Evolutionary conservation across 2,797 vertebrate species (phyloP).

Genomic region (Sebastes vulpes): DNA sequence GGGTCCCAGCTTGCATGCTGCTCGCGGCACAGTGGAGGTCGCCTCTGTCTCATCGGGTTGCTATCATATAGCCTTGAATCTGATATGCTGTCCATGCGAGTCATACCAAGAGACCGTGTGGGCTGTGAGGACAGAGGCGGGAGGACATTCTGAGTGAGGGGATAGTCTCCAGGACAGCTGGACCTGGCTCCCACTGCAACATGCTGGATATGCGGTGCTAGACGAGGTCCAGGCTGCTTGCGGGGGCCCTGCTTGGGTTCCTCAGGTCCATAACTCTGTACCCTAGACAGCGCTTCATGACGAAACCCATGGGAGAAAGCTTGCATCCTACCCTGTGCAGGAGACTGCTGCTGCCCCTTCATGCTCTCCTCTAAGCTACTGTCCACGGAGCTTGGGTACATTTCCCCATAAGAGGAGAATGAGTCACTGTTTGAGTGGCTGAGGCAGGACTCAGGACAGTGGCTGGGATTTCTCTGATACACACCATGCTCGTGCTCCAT

Average conservation of each 20-base stretch:
- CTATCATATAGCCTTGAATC: constrained; percentile 97
- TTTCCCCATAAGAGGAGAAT: constrained; percentile 95
- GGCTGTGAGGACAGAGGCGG: constrained; percentile 90
- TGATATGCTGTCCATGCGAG: constrained; percentile 98
- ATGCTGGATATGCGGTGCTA: constrained; percentile 92
- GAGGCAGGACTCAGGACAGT: constrained; percentile 93
- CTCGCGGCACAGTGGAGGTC: constrained; percentile 97
- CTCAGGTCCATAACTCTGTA: constrained; percentile 95
- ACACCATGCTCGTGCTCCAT: constrained; percentile 91
- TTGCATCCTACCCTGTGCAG: constrained; percentile 91
- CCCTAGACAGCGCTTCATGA: constrained; percentile 93
- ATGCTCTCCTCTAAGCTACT: constrained; percentile 91
- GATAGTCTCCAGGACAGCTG: constrained; percentile 96
- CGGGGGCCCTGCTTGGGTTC: constrained; percentile 92
- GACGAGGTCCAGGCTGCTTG: constrained; percentile 91
- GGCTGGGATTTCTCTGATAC: constrained; percentile 92
- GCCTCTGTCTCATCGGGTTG: constrained; percentile 93
- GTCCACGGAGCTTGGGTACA: constrained; percentile 94
- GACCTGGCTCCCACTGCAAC: constrained; percentile 90
- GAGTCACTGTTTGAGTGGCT: constrained; percentile 96
- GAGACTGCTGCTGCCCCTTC: constrained; percentile 89
- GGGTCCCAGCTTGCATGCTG: constrained; percentile 99
- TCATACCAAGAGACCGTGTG: constrained; percentile 97
- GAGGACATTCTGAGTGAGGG: constrained; percentile 90
- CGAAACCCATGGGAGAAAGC: constrained; percentile 95